Conservation (phyloP, 2,888 invertebrate genomes). For the Galeruca laticollis region DNA sequence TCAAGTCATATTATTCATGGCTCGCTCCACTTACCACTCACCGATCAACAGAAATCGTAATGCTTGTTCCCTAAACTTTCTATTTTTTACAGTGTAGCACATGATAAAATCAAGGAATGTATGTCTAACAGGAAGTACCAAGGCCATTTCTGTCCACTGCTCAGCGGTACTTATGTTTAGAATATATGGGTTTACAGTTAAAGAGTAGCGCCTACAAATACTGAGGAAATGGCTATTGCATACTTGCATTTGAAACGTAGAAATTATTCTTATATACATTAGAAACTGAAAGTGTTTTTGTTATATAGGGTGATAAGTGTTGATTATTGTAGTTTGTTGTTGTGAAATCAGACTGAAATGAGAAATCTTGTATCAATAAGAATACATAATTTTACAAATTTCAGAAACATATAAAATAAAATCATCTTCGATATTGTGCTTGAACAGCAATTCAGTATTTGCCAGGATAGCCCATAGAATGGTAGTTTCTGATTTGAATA, state of each 20-base stretch:
- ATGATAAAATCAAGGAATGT: slow-evolving; percentile 35
- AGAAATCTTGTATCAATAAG: too few species aligned
- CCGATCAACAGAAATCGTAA: slow-evolving; percentile 5
- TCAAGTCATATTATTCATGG: too few species aligned
- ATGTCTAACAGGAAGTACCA: slow-evolving; percentile 35
- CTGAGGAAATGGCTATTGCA: slow-evolving; percentile 12
- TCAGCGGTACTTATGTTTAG: slow-evolving; percentile 28
- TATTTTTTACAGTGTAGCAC: slow-evolving; percentile 31
- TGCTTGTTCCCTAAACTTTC: slow-evolving; percentile 35
- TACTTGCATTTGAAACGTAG: slow-evolving; percentile 10
- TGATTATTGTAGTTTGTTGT: too few species aligned
- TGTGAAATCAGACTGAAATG: too few species aligned
- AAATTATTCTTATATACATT: slow-evolving; percentile 2
- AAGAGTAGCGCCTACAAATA: slow-evolving; percentile 4
- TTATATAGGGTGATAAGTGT: not conserved
- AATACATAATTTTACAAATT: too few species aligned
- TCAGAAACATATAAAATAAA: too few species aligned
- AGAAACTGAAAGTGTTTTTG: not conserved
- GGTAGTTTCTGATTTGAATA: too few species aligned
- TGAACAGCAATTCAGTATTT: too few species aligned
- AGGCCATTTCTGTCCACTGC: slow-evolving; percentile 23
- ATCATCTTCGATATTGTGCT: too few species aligned
- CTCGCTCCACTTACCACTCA: not conserved
- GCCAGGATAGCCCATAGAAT: too few species aligned
- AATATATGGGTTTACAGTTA: slow-evolving; percentile 34